A percentile compares a stretch with the other conserved stretches of the same genome.
Evolutionary conservation across 2,888 invertebrate genomes (phyloP).

Genomic region (Ornithoptera alexandrae): DNA sequence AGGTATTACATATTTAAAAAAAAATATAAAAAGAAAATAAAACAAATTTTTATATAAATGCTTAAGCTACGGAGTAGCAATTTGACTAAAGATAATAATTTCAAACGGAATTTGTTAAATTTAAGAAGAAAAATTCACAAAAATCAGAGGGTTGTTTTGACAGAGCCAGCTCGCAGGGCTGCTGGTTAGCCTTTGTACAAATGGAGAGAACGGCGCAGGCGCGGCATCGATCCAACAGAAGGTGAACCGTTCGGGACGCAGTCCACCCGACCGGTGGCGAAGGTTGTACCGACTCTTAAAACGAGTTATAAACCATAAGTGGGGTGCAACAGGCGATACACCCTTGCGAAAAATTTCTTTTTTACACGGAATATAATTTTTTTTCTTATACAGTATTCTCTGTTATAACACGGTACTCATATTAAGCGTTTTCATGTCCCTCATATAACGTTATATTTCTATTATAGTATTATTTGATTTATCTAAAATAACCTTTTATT

Average conservation of each 20-base stretch:
- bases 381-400: not conserved
- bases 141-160: conserved; percentile 65
- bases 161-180: conserved; percentile 57
- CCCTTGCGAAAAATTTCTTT: not conserved
- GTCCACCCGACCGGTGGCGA: conserved; percentile 33
- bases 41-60: not conserved
- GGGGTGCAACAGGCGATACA: conserved; percentile 24
- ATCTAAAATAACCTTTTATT: too few species aligned
- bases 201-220: conserved; percentile 58
- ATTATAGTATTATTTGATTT: too few species aligned
- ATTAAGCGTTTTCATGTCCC: too few species aligned
- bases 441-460: too few species aligned
- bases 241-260: conserved; percentile 36
- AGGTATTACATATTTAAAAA: conserved; percentile 17
- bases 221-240: conserved; percentile 61
- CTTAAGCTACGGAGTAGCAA: not conserved
- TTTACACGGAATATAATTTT: too few species aligned
- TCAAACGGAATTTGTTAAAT: not conserved
- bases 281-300: conserved; percentile 14
- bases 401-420: not conserved
- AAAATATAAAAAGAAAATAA: not conserved
- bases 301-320: conserved; percentile 11
- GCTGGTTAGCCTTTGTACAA: conserved; percentile 68
- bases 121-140: conserved; percentile 45
- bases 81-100: not conserved